These are phyloP conservation scores for Pocillopora grandis DNA, from an alignment of 92 coral and sea anemone species.

Conservation along the genomic window DNA sequence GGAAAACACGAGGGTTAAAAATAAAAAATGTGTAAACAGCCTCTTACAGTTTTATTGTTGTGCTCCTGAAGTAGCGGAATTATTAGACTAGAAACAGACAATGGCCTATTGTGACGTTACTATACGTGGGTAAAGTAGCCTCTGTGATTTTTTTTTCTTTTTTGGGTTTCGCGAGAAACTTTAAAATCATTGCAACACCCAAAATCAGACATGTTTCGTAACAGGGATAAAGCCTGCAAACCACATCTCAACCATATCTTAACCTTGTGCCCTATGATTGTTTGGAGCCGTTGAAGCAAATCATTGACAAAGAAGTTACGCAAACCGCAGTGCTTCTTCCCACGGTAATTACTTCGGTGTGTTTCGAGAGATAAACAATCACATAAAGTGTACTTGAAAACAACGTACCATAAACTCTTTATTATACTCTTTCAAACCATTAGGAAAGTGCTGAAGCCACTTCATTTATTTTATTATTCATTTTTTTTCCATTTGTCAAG, in stretches of 20 bases:
- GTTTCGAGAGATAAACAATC: conserved; percentile 2
- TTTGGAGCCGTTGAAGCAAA: conserved; percentile 3
- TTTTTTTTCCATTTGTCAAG: background rate
- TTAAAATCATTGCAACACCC: background rate
- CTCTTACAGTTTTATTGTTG: background rate
- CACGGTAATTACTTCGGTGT: background rate
- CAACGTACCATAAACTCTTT: background rate
- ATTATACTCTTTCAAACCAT: background rate
- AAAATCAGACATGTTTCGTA: background rate
- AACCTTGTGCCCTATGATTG: background rate
- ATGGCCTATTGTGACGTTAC: background rate
- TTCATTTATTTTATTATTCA: background rate
- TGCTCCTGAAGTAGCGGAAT: background rate
- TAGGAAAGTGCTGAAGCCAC: too few species aligned
- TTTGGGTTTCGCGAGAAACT: background rate
- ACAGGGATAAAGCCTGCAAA: background rate
- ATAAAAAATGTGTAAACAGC: background rate
- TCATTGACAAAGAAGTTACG: background rate
- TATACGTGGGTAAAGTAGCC: background rate
- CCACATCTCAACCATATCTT: background rate
- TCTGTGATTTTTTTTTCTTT: background rate
- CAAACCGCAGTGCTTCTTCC: background rate
- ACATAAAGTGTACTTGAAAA: background rate
- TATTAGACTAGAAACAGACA: background rate
- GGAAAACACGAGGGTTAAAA: background rate